Evolutionary conservation across 2,888 invertebrate genomes (phyloP).

Genomic region (Opisthograptis luteolata): DNA sequence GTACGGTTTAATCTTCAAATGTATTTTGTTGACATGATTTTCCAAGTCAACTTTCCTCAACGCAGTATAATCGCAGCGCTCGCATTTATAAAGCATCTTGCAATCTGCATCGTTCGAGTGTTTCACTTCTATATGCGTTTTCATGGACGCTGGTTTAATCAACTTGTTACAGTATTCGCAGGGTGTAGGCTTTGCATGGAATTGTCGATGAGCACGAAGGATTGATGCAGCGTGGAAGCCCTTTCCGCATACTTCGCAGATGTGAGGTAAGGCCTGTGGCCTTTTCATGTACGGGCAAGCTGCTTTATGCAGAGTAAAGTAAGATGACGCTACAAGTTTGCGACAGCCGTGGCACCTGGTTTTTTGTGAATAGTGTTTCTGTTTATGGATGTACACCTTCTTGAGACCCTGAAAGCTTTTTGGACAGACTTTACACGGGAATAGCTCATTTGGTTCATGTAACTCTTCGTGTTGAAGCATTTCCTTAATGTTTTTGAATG

Average conservation of each 20-base stretch:
- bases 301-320: slow-evolving; percentile 49
- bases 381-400: slow-evolving; percentile 53
- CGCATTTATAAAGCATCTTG: slow-evolving; percentile 17
- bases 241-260: slow-evolving; percentile 55
- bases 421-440: slow-evolving; percentile 54
- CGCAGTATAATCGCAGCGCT: slow-evolving; percentile 19
- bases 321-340: slow-evolving; percentile 48
- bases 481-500: slow-evolving; percentile 51
- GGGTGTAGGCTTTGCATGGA: slow-evolving; percentile 43
- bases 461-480: slow-evolving; percentile 50
- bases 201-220: slow-evolving; percentile 44
- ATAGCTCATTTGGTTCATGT: slow-evolving; percentile 44
- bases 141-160: slow-evolving; percentile 45
- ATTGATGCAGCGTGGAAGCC: slow-evolving; percentile 40
- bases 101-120: slow-evolving; percentile 29
- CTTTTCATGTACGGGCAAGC: slow-evolving; percentile 42
- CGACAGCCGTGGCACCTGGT: slow-evolving; percentile 51
- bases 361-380: slow-evolving; percentile 52
- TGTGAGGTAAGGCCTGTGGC: slow-evolving; percentile 26
- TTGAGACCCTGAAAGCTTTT: slow-evolving; percentile 49
- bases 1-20: slow-evolving; percentile 34
- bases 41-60: slow-evolving; percentile 27
- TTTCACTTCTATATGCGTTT: slow-evolving; percentile 46
- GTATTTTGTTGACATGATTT: slow-evolving; percentile 33
- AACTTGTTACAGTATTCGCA: slow-evolving; percentile 46